Evolutionary conservation across 2,888 invertebrate species (phyloP), one percentile per base, ranked within the genome.

Genomic region (Antitype chi): DNA sequence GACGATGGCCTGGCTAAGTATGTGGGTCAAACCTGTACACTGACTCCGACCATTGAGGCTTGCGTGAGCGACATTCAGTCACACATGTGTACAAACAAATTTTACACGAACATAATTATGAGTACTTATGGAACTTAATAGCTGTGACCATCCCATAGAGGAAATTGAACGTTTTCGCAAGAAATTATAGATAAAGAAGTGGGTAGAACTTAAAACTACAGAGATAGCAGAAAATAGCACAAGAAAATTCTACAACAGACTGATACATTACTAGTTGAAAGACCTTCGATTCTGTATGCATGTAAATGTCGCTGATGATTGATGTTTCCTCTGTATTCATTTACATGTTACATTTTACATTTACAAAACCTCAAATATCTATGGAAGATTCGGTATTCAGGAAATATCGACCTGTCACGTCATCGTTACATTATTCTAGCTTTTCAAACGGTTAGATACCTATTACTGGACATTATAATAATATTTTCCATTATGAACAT

Each of bases 401-500:
- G 32, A n/a, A 28, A 57, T 57, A 52, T 25, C 15, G 38, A 20
- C 43, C 59, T 11, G 43, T 20, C 52, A 72, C 63, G 59, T 70
- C 47, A 67, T 52, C 17, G 5, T 57, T 38, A 62, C 17, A 25
- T n/a, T 69, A 59, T 72, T 32, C 28, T 23, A 55, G 25, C 55
- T 72, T 70, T 75, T 70, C 25, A 64, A 53, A 62, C 55, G 8
- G 17, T n/a, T n/a, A n/a, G n/a, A 11, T 68, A 32, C 32, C 32
- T 32, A 72, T 70, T 76, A 70, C 80, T 23, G 17, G 38, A 71
- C 32, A 60, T 70, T 77, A 62, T 63, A 76, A 78, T 79, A 76
- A 85, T 85, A 82, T 91, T 92, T 89, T 87, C 87, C 86, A 90
- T 88, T 87, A 87, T 85, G 81, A 78, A 76, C 72, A 85, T 82